These are phyloP conservation scores for Toxonevra muliebris DNA, from an alignment of 2,888 invertebrate species.

Conservation along the genomic window DNA sequence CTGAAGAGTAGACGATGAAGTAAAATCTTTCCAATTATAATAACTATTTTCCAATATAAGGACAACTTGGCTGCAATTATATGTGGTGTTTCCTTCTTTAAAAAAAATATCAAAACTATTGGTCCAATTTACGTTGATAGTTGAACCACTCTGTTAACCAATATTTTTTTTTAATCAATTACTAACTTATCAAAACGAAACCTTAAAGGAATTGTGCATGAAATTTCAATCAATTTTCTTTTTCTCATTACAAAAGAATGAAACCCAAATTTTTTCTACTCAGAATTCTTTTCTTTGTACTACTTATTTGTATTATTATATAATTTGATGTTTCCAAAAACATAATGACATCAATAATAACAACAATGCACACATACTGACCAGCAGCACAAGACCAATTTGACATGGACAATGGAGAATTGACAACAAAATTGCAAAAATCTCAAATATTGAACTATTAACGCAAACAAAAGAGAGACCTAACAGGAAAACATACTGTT, in stretches of 20 bases:
- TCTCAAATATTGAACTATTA: constrained; percentile 40
- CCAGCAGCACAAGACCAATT: constrained; percentile 47
- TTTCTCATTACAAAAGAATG: background rate
- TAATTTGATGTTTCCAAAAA: constrained; percentile 4
- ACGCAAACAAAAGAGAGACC: constrained; percentile 29
- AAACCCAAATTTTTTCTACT: too few species aligned
- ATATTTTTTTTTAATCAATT: background rate
- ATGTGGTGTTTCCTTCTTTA: too few species aligned
- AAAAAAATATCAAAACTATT: too few species aligned
- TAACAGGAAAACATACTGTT: constrained; percentile 15
- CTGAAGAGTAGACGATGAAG: too few species aligned
- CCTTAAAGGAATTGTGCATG: constrained; percentile 33
- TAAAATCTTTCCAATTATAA: too few species aligned
- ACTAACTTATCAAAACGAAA: constrained; percentile 19
- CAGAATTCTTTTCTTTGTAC: too few species aligned
- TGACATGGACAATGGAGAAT: constrained; percentile 56
- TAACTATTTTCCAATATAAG: too few species aligned
- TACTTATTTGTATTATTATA: too few species aligned
- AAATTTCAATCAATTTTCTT: constrained; percentile 49
- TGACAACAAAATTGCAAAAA: constrained; percentile 34
- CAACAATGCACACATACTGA: constrained; percentile 26
- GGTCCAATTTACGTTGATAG: too few species aligned
- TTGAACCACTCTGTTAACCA: too few species aligned
- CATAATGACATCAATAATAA: constrained; percentile 36
- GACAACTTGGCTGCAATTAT: too few species aligned